A percentile compares a stretch with the other conserved stretches of the same genome.
Evolutionary conservation across 2,113 vertebrate genomes (phyloP).

Genomic region (Saguinus imperator): DNA sequence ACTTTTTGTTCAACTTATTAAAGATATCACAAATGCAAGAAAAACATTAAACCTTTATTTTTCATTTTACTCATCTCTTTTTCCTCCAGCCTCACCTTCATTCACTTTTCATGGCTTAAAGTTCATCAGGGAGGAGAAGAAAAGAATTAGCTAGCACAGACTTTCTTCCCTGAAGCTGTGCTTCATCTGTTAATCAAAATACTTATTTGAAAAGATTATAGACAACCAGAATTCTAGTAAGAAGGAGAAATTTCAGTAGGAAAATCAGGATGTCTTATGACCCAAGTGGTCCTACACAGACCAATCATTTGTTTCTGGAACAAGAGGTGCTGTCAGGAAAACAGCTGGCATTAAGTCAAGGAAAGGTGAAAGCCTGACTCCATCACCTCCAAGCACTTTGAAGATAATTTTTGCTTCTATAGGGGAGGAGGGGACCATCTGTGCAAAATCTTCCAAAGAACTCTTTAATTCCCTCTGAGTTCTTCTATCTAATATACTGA

Average conservation of each 20-base stretch:
- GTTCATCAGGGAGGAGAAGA: background rate
- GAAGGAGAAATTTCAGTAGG: background rate
- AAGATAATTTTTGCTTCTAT: background rate
- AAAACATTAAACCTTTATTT: background rate
- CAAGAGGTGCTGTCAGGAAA: background rate
- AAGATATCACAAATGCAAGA: background rate
- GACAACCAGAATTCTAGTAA: background rate
- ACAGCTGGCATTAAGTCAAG: background rate
- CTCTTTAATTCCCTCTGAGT: background rate
- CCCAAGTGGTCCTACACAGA: background rate
- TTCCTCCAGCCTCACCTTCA: background rate
- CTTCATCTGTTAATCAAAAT: background rate
- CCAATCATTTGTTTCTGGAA: background rate
- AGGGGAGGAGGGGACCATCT: too few species aligned
- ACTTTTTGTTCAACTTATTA: background rate
- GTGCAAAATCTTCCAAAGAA: background rate
- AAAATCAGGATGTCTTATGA: background rate
- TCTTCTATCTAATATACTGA: background rate
- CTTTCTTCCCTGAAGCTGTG: background rate
- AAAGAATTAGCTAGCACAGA: background rate
- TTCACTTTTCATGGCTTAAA: background rate
- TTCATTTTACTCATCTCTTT: background rate
- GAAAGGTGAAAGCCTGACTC: background rate
- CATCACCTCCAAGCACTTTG: background rate
- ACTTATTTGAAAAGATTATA: background rate